Evolutionary conservation across 2,888 invertebrate genomes (phyloP), one percentile per base, ranked within the genome.

Genomic region (Macaria notata): DNA sequence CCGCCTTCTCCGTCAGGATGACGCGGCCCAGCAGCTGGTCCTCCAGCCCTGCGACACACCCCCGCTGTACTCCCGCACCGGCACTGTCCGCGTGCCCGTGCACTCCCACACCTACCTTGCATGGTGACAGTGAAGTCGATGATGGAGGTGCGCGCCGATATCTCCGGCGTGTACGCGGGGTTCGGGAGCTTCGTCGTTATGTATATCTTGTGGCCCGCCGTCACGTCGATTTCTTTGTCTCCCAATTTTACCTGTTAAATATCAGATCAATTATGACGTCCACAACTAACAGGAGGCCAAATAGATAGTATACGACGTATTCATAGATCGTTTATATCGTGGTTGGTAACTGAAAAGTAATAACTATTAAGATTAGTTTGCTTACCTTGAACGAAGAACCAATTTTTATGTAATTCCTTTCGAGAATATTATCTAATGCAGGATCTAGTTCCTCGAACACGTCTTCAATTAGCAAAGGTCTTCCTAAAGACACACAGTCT

Each of bases 121-220:
- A 96, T 95, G 0, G 97, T 98, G 1, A 98, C 97, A 42, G 97
- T 97, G 73, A 97, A 98, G 81, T 98, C 97, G 65, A 98, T 97
- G 45, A 97, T 94, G 6, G 96, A 95, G 7, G 96, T 95, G 56
- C 96, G 92, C 29, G 97, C 97, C 61, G 95, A 96, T 62, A 97
- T 92, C 88, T 97, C 97, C 3, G 97, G 97, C 0, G 97, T 95
- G 75, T 97, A 97, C 0, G 94, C 93, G 4, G 97, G 97, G 86
- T 97, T 98, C 0, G 97, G 95, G 41, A 97, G 83, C 81, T 97
- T 97, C 0, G 97, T 97, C 0, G 97, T 97, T 50, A 97, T 95
- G 75, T 97, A 97, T 68, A 96, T 90, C 66, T 94, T 93, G 72
- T 97, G 97, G 9, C 94, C 93, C 30, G 83, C 81, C 56, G 94